These are phyloP conservation scores for Serilophus lunatus DNA, from an alignment of 2,113 vertebrate species.

Conservation along the genomic window DNA sequence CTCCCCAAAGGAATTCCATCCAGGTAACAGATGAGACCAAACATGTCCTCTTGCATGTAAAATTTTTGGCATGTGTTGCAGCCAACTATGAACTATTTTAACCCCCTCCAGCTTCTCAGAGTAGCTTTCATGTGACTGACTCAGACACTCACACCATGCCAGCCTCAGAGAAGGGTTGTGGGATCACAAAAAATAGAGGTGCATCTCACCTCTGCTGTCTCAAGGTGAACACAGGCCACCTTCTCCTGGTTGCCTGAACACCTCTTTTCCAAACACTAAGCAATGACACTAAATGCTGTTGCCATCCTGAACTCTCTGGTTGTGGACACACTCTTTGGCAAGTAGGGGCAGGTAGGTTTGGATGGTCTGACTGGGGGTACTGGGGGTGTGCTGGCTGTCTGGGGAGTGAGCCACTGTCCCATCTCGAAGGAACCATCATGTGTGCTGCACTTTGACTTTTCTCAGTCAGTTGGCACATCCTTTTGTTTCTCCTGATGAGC, in stretches of 20 bases:
- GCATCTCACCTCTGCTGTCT: not conserved
- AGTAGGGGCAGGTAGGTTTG: not conserved
- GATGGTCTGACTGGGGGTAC: not conserved
- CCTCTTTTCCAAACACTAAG: not conserved
- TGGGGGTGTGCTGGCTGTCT: not conserved
- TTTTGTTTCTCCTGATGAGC: not conserved
- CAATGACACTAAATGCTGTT: not conserved
- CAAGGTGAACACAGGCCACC: not conserved
- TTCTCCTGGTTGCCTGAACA: fast-evolving
- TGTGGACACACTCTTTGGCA: not conserved
- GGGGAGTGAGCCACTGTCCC: fast-evolving
- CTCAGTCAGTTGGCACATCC: not conserved
- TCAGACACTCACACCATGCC: fast-evolving
- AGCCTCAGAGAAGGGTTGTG: not conserved
- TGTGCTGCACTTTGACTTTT: not conserved
- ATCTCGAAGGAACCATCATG: fast-evolving
- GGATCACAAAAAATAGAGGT: not conserved
- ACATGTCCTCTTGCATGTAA: not conserved
- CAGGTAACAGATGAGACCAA: not conserved
- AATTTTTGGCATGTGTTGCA: not conserved
- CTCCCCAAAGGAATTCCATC: not conserved
- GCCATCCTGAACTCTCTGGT: not conserved
- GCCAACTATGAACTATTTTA: not conserved
- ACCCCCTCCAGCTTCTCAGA: not conserved
- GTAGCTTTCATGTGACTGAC: not conserved